Evolutionary conservation across 2,113 vertebrate species (phyloP).

Genomic region (Takifugu flavidus): DNA sequence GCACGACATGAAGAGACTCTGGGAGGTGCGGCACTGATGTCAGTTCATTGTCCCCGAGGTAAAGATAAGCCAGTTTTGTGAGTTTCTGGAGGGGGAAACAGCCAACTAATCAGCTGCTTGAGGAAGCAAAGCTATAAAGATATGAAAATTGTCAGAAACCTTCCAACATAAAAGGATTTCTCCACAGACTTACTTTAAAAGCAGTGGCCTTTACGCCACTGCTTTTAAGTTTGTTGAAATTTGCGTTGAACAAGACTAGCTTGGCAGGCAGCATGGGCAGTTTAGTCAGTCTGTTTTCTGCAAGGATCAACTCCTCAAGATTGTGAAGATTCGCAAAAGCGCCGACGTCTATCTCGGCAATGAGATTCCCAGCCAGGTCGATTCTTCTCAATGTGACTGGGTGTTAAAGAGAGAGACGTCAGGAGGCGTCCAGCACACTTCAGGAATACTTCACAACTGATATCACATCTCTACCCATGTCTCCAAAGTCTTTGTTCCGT

Average conservation of each 20-base stretch:
- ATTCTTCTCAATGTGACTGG: conserved; percentile 87
- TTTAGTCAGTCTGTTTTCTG: conserved; percentile 84
- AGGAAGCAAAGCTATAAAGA: neutral
- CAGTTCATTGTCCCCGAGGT: conserved; percentile 86
- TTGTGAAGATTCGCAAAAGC: conserved; percentile 85
- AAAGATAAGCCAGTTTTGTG: conserved; percentile 82
- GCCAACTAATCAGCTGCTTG: neutral
- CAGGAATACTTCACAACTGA: neutral
- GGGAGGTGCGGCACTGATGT: conserved; percentile 88
- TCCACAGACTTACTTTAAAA: conserved; percentile 80
- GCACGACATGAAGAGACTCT: conserved; percentile 86
- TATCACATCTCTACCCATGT: conserved; percentile 78
- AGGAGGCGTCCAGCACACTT: neutral
- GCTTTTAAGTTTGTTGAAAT: conserved; percentile 85
- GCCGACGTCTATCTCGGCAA: conserved; percentile 87
- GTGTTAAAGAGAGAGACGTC: conserved; percentile 1
- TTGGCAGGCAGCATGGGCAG: conserved; percentile 85
- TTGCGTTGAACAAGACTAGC: conserved; percentile 81
- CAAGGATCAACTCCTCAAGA: conserved; percentile 86
- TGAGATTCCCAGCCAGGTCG: conserved; percentile 86
- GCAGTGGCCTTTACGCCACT: conserved; percentile 86
- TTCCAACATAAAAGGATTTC: neutral
- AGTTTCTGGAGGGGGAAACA: conserved; percentile 76
- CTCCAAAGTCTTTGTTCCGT: conserved; percentile 83
- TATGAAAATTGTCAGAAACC: neutral